Percentiles rank a stretch among this genome's conserved stretches.
Conservation (phyloP, 2,113 vertebrate genomes). For the Synodontis membranacea region DNA sequence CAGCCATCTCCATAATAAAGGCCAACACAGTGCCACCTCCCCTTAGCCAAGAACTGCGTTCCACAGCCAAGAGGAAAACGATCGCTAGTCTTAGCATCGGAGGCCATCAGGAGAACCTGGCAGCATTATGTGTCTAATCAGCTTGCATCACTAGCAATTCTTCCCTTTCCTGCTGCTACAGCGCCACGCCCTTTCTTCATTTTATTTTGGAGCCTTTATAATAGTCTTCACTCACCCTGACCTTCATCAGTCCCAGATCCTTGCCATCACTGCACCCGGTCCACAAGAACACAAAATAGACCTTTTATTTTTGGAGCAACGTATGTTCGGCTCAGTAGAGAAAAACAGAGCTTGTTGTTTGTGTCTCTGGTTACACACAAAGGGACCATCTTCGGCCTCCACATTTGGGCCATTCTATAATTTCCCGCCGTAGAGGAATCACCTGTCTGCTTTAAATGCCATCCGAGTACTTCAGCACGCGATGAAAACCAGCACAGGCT, state of each 20-base stretch:
- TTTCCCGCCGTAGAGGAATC: constrained; percentile 21
- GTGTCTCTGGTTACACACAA: constrained; percentile 47
- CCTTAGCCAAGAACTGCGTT: constrained; percentile 36
- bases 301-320: constrained; percentile 44
- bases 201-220: constrained; percentile 43
- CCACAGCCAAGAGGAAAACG: constrained; percentile 52
- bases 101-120: constrained; percentile 48
- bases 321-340: constrained; percentile 27
- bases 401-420: constrained; percentile 57
- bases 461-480: not conserved
- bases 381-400: constrained; percentile 54
- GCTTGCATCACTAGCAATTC: constrained; percentile 5
- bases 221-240: constrained; percentile 28
- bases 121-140: constrained; percentile 28
- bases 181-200: constrained; percentile 12
- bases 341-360: constrained; percentile 33
- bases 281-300: constrained; percentile 48
- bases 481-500: not conserved
- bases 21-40: constrained; percentile 31
- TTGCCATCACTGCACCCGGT: constrained; percentile 17
- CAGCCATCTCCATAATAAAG: constrained; percentile 57
- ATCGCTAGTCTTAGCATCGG: constrained; percentile 45
- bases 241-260: constrained; percentile 22
- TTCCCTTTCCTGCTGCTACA: not conserved
- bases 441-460: constrained; percentile 35